phyloP scores from a whole-genome alignment of 2,797 vertebrate species.

The Rallus crepitans region DNA sequence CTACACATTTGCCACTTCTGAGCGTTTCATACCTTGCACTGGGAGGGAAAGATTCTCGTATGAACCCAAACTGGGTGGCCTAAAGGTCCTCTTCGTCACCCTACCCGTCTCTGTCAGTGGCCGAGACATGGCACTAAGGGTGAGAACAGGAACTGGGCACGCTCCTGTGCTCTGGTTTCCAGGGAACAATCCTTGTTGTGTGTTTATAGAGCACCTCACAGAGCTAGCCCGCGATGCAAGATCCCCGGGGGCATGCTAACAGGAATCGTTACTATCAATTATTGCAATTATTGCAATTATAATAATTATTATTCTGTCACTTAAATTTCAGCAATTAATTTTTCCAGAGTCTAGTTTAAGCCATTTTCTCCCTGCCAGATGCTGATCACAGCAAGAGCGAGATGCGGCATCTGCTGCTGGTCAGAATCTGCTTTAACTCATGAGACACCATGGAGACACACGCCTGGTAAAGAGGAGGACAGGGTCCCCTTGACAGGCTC shows the following conservation, averaged over 20 bases:
- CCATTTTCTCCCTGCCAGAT: slow-evolving; percentile 54
- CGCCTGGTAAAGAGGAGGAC: background rate
- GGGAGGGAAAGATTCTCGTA: background rate
- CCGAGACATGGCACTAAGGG: accelerated
- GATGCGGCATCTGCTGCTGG: slow-evolving; percentile 43
- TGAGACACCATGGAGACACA: background rate
- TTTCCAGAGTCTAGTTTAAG: slow-evolving; percentile 57
- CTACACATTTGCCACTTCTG: background rate
- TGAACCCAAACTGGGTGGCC: background rate
- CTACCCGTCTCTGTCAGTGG: accelerated
- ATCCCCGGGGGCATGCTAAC: background rate
- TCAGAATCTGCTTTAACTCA: slow-evolving; percentile 42
- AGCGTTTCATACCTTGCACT: background rate
- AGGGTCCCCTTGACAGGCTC: background rate
- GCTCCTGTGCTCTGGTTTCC: background rate
- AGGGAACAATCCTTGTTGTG: slow-evolving; percentile 20
- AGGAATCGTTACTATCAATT: slow-evolving; percentile 42
- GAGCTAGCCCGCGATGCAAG: background rate
- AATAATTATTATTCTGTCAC: slow-evolving; percentile 65
- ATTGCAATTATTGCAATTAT: slow-evolving; percentile 61
- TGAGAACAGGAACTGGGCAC: background rate
- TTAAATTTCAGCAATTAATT: slow-evolving; percentile 67
- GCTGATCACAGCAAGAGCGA: slow-evolving; percentile 53
- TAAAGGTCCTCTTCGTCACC: background rate
- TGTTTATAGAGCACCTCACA: background rate